Evolutionary conservation across 2,888 invertebrate genomes (phyloP).

Genomic region (Dryadula phaetusa): DNA sequence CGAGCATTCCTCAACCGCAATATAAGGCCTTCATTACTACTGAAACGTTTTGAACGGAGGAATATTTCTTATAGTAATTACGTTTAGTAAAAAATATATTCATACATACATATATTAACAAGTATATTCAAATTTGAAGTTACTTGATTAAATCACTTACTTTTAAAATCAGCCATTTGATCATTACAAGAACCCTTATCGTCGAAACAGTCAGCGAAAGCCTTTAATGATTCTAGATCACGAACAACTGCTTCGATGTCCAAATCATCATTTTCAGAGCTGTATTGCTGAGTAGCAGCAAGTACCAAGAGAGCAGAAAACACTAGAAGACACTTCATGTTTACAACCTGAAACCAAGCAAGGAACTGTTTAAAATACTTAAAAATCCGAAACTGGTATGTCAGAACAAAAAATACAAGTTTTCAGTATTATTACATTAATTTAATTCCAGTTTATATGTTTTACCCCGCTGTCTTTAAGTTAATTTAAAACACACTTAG

Average conservation of each 20-base stretch:
- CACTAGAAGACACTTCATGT: constrained; percentile 60
- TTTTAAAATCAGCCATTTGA: constrained; percentile 59
- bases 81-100: no score
- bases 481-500: constrained; percentile 5
- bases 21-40: no score
- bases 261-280: constrained; percentile 63
- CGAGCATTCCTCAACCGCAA: no score
- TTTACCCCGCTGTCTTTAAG: not conserved
- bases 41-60: no score
- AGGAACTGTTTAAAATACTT: not conserved
- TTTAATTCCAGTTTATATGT: not conserved
- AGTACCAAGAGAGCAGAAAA: constrained; percentile 53
- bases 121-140: no score
- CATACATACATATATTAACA: no score
- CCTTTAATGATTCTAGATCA: constrained; percentile 48
- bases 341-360: constrained; percentile 35
- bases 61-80: no score
- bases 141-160: no score
- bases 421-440: not conserved
- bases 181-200: constrained; percentile 57
- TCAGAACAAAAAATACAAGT: not conserved
- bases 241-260: constrained; percentile 60
- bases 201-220: constrained; percentile 60
- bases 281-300: constrained; percentile 59
- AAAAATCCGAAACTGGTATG: not conserved